Base-by-base conservation (phyloP, 2,113 vertebrate species). In the Lepisosteus oculatus region DNA sequence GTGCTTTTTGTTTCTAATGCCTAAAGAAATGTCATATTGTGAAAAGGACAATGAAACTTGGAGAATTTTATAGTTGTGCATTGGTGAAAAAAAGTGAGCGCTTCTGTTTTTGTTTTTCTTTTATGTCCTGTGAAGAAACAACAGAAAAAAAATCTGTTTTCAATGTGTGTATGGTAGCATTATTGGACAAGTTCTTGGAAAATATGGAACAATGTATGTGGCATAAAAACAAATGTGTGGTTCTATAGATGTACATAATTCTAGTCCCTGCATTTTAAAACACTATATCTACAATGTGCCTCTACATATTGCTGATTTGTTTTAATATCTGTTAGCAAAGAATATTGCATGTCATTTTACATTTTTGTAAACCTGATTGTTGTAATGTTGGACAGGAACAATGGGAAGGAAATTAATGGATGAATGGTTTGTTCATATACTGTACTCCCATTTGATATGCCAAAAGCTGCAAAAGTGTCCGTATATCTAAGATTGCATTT, bases 1-100 rank as follows among this genome's bases (percentile, higher is more conserved):
- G 79, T 85, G 82, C 77, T 85, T 86, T 8, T 78, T 75, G 73
- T 65, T 80, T 80, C 69, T 77, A 43, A 74, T 72, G 63, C 63
- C 13, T 65, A 17, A 69, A 69, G 43, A 65, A 54, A 9, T 70
- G 44, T 55, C 17, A 61, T 62, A 59, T 43, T 44, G 63, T 54
- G 9, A 67, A 9, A 63, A 63, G 67, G 7, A 55, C 75, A 15
- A 47, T 54, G 71, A 70, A 76, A 72, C 76, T 73, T 29, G 29
- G 29, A 29, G 29, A 45, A 11, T 66, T 72, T 77, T 45, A 78
- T 80, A 54, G 11, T 61, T 71, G 44, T 61, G 75, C 73, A 51
- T 57, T 73, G 56, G 66, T 74, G 61, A 41, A 66, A 70, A 68
- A 73, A 68, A 59, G n/a, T 55, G 41, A 67, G 75, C 29, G 73